Base-by-base conservation (phyloP, 2,797 vertebrate species). In the Eidolon dupreanum region DNA sequence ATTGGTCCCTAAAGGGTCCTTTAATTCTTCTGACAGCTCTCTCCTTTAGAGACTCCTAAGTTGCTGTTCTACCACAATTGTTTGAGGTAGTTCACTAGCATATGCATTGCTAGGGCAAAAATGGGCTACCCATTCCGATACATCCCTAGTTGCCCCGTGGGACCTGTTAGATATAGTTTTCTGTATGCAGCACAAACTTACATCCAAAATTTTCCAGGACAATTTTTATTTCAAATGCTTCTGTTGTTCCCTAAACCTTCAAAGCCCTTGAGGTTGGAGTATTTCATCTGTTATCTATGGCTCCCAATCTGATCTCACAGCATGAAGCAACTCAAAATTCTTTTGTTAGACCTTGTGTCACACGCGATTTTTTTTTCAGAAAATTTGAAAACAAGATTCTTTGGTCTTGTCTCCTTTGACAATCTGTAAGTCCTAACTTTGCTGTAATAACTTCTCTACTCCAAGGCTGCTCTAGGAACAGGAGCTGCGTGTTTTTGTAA, bases 321-420 rank as follows among this genome's bases (percentile, higher is more conserved):
- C 57, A 83, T 7, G 55, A 93, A 93, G 43, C 49, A 88, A 46
- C 68, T 83, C 68, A 94, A 95, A 95, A 93, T 86, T 93, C 46
- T 86, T 95, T 83, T 89, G 51, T 79, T 74, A 86, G 55, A 73
- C 66, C 53, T 41, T 43, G 51, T 77, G 57, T 94, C 87, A 88
- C 57, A 75, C 38, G 65, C 88, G 65, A 88, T 66, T 93, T 92
- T 92, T 79, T 59, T 82, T 92, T 95, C 88, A 83, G 77, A 88
- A 75, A 75, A 53, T 79, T 38, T 77, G 36, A 94, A 93, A 71
- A 78, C 16, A 43, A 75, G 81, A 90, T 51, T 86, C 20, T 17
- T 28, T 49, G 33, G 15, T 51, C 55, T 90, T 74, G 11, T 92
- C 61, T 55, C 88, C 68, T 78, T 5, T 5, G 53, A 90, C 65